A percentile compares a stretch with the other conserved stretches of the same genome.
phyloP scores from a whole-genome alignment of 2,888 invertebrate species.

The Orchesella flavescens region DNA sequence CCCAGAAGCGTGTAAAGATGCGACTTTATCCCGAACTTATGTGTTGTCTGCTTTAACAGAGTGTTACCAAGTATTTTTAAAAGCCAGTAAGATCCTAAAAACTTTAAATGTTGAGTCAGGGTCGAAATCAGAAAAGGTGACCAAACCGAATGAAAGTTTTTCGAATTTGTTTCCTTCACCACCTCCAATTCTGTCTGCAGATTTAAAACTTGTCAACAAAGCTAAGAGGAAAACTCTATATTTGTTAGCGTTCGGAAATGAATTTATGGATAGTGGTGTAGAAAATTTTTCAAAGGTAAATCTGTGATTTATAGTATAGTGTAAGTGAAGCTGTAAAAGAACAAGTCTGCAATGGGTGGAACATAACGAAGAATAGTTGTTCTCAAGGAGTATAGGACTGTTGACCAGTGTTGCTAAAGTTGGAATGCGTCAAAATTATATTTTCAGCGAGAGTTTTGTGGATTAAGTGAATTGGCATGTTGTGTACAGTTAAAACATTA shows the following conservation, averaged over 20 bases:
- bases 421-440: too few species aligned
- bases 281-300: background rate
- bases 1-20: background rate
- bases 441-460: too few species aligned
- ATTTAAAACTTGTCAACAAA: conserved; percentile 45
- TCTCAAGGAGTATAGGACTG: too few species aligned
- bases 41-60: conserved; percentile 63
- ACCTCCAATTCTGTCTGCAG: conserved; percentile 35
- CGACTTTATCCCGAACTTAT: conserved; percentile 45
- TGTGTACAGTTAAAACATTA: too few species aligned
- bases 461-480: too few species aligned
- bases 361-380: too few species aligned
- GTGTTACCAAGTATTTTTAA: conserved; percentile 49
- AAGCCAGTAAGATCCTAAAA: conserved; percentile 19
- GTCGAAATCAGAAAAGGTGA: conserved; percentile 15
- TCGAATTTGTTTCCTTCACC: conserved; percentile 41
- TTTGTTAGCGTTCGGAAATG: conserved; percentile 68
- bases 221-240: conserved; percentile 62
- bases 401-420: too few species aligned
- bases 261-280: conserved; percentile 42
- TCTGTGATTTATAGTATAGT: too few species aligned
- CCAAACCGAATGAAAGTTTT: conserved; percentile 2
- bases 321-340: too few species aligned
- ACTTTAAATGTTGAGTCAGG: background rate
- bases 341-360: too few species aligned